Base-by-base conservation (phyloP, 2,888 invertebrate genomes). In the Calameuta idolon region DNA sequence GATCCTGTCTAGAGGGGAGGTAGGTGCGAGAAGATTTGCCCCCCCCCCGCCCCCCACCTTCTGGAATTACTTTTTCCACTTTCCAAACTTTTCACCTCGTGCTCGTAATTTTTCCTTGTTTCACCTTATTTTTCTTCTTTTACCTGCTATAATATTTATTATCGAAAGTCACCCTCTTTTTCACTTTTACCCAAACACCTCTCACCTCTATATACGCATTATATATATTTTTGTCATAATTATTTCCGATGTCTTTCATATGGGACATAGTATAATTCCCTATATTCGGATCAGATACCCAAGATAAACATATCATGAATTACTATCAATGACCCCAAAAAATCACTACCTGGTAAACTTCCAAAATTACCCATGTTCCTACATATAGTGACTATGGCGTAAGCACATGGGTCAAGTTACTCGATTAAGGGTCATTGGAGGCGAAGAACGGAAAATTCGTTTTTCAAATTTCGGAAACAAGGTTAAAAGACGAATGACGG, bases 1-100 rank as follows among this genome's bases (percentile, higher is more conserved):
- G 89, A 90, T 88, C 88, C 87, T 83, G 55, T 12, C 75, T 69
- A 80, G 82, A 31, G 31, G 31, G 33, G 12, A 23, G 31, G 23
- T 12, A 34, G 34, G 71, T 31, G 71, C 34, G 71, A 34, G 33
- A 33, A 71, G 31, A 71, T 71, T 31, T 71, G 12, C 71, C 31
- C 12, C 33, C 33, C 71, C 31, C 12, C 33, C 33, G 2, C 4
- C 2, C 5, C 12, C 3, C 35, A 12, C 12, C 55, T 55, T 23
- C 55, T 23, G 55, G 23, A 55, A 55, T 55, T 55, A 5, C 55
- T 55, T 55, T 55, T 55, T 55, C 71, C 71, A 34, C 31, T 33
- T 71, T 71, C 34, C 75, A 71, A 74, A 34, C 78, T 40, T 11
- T 40, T 55, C 68, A 71, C 71, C 40, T 78, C 78, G 69, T 68